A percentile compares a stretch with the other conserved stretches of the same genome.
phyloP scores from a whole-genome alignment of 2,797 vertebrate species.

The Thaleichthys pacificus region DNA sequence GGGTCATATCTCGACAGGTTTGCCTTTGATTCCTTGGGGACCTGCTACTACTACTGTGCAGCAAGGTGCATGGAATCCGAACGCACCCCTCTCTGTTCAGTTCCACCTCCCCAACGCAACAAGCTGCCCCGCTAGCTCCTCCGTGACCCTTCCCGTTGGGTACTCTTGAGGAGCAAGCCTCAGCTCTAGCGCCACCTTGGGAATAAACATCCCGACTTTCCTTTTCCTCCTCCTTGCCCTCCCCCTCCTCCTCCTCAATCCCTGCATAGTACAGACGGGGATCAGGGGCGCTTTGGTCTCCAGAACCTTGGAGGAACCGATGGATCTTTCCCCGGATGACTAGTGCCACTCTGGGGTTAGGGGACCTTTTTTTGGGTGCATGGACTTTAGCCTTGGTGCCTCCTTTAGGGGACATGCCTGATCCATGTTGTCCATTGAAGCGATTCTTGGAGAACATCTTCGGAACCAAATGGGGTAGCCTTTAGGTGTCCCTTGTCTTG shows the following conservation, averaged over 20 bases:
- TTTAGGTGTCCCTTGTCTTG: slow-evolving; percentile 42
- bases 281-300: slow-evolving; percentile 73
- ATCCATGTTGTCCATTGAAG: slow-evolving; percentile 81
- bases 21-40: slow-evolving; percentile 44
- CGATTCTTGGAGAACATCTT: slow-evolving; percentile 85
- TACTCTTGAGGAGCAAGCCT: slow-evolving; percentile 48
- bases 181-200: slow-evolving; percentile 57
- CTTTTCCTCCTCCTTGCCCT: slow-evolving; percentile 60
- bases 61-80: slow-evolving; percentile 75
- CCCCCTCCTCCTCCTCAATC: slow-evolving; percentile 75
- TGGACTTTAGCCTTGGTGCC: slow-evolving; percentile 74
- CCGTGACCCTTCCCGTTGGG: slow-evolving; percentile 60
- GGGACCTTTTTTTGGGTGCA: slow-evolving; percentile 76
- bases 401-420: slow-evolving; percentile 69
- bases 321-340: slow-evolving; percentile 86
- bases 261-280: slow-evolving; percentile 76
- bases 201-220: slow-evolving; percentile 48
- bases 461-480: not conserved
- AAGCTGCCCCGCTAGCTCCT: slow-evolving; percentile 48
- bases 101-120: slow-evolving; percentile 75
- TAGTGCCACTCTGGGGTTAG: slow-evolving; percentile 77
- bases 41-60: slow-evolving; percentile 56
- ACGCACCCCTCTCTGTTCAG: slow-evolving; percentile 79
- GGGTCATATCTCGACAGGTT: not conserved
- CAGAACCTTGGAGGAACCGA: slow-evolving; percentile 83